A percentile compares a stretch with the other conserved stretches of the same genome.
Evolutionary conservation across 2,888 invertebrate species (phyloP).

Genomic region (Dicranocentrus wangi): DNA sequence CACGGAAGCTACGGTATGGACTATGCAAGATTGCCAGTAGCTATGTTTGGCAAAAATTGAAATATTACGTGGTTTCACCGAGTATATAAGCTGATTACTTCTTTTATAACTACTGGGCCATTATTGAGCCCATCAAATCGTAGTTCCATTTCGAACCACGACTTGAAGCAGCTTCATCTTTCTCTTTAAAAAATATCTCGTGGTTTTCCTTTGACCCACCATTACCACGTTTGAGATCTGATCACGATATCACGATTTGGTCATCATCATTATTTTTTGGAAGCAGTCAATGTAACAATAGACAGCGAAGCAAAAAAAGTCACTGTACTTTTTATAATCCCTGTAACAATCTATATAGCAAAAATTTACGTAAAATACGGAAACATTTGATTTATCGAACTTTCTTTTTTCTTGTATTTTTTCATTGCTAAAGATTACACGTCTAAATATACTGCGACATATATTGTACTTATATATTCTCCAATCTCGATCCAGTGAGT

Average conservation of each 20-base stretch:
- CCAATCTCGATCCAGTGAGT: too few species aligned
- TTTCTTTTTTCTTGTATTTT: too few species aligned
- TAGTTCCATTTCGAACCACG: too few species aligned
- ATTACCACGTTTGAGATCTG: conserved; percentile 34
- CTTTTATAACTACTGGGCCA: conserved; percentile 6
- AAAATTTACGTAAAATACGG: too few species aligned
- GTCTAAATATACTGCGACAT: too few species aligned
- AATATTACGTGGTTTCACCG: conserved; percentile 46
- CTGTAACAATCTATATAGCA: too few species aligned
- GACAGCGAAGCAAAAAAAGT: too few species aligned
- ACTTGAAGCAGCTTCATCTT: neutral
- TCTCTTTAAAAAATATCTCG: neutral
- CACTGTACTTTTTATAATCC: too few species aligned
- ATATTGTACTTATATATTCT: too few species aligned
- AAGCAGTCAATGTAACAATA: conserved; percentile 11
- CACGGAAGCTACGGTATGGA: too few species aligned
- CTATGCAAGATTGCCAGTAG: neutral
- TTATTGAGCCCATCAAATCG: neutral
- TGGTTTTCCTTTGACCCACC: conserved; percentile 47
- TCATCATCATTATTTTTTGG: conserved; percentile 41
- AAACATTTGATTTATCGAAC: too few species aligned
- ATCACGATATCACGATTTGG: conserved; percentile 46
- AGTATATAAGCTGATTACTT: conserved; percentile 40
- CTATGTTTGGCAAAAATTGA: neutral
- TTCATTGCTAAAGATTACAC: too few species aligned